Evolutionary conservation across 2,113 vertebrate species (phyloP), one percentile per base, ranked within the genome.

Genomic region (Dascyllus trimaculatus): DNA sequence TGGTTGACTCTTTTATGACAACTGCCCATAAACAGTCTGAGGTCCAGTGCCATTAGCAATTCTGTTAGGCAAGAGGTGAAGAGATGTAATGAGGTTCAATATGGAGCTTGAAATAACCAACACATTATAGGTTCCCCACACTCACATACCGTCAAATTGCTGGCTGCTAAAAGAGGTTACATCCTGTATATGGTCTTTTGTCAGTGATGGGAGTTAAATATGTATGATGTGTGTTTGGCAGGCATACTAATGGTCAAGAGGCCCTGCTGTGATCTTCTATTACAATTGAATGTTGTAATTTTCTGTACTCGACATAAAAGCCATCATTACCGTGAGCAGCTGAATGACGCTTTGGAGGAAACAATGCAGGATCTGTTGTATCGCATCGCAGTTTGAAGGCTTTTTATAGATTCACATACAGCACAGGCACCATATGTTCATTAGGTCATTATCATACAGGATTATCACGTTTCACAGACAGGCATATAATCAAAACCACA

Each of bases 251-350:
- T 80, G 76, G 75, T 80, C 70, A 78, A 51, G 57, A 73, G 57
- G 48, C 64, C 67, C 70, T 8, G 62, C 84, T 65, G 58, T 29
- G 60, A 80, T 81, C 81, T 69, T 62, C 66, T 68, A 32, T 85
- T 76, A 61, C 70, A 78, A 58, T 53, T 80, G 69, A 81, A 83
- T 81, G 78, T 72, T 81, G 64, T 80, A 81, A 86, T 89, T 72
- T 86, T 67, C 80, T 63, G 79, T 80, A 46, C 58, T 72, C 58
- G 15, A 32, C 78, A 75, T 75, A 54, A 82, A 86, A 82, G 73
- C 71, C 10, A 21, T 82, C 61, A 84, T 85, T 89, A 85, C 69
- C 71, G 1, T 26, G 72, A 74, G 68, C 35, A 57, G 48, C 75
- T 78, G 67, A 85, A 54, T 48, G 76, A 82, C 57, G 57, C 57